Conservation (phyloP, 2,797 vertebrate species). For the Tragelaphus oryx region DNA sequence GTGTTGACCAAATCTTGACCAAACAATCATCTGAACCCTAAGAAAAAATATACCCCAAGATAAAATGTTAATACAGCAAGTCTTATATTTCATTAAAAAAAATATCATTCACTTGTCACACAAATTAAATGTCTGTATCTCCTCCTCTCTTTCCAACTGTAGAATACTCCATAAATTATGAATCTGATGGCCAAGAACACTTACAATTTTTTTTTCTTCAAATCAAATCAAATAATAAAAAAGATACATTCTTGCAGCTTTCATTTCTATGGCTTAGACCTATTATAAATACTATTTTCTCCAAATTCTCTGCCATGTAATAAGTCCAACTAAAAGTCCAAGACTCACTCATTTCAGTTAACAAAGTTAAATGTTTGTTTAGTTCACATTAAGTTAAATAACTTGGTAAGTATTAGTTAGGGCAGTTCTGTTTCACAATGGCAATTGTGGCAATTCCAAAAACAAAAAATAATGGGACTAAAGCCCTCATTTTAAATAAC, state of each 20-base stretch:
- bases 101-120: background rate
- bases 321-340: background rate
- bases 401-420: background rate
- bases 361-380: background rate
- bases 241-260: background rate
- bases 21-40: constrained; percentile 99
- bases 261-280: background rate
- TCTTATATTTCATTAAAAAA: background rate
- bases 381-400: background rate
- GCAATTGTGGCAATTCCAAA: background rate
- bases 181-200: background rate
- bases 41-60: constrained; percentile 35
- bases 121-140: background rate
- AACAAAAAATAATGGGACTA: background rate
- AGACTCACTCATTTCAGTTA: background rate
- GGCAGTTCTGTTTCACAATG: background rate
- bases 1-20: constrained; percentile 99
- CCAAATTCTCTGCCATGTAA: constrained; percentile 11
- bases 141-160: background rate
- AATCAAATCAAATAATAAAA: background rate
- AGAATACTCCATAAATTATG: background rate
- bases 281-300: background rate
- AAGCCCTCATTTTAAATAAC: background rate
- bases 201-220: background rate
- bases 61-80: background rate